A percentile compares a stretch with the other conserved stretches of the same genome.
Evolutionary conservation across 2,113 vertebrate genomes (phyloP).

Genomic region (Corydoras sp.): DNA sequence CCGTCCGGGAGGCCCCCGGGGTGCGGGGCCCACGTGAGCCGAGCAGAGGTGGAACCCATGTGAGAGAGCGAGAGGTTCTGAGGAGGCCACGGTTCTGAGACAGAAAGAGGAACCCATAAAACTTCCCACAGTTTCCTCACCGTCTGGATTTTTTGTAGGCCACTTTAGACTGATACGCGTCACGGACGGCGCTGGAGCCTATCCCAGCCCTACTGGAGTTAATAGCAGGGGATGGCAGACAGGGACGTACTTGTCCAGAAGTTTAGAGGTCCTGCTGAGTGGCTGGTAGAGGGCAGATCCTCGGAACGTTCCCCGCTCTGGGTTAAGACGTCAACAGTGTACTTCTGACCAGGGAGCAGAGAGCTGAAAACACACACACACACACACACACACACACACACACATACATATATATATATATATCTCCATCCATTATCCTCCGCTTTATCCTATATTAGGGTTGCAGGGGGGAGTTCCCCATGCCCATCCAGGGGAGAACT

Average conservation of each 20-base stretch:
- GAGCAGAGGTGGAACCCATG: constrained; percentile 74
- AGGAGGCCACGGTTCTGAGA: constrained; percentile 80
- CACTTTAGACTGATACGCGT: no score
- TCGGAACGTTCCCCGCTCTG: constrained; percentile 76
- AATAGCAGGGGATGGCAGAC: neutral
- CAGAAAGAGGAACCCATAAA: neutral
- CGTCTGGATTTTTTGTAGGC: neutral
- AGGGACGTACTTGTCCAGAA: constrained; percentile 75
- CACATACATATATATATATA: no score
- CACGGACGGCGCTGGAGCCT: no score
- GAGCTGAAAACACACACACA: no score
- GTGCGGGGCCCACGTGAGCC: constrained; percentile 75
- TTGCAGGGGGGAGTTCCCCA: no score
- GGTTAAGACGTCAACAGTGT: constrained; percentile 73
- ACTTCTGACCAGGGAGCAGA: constrained; percentile 81
- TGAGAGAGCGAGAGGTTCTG: constrained; percentile 79
- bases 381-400: no score
- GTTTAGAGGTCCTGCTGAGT: constrained; percentile 70
- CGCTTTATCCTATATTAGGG: no score
- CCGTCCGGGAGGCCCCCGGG: constrained; percentile 65
- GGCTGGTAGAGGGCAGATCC: constrained; percentile 79
- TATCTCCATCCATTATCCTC: no score
- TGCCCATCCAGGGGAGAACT: no score
- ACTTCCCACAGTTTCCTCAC: no score
- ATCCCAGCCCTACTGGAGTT: no score